Evolutionary conservation across 2,888 invertebrate species (phyloP).

Genomic region (Ephialtes manifestator): DNA sequence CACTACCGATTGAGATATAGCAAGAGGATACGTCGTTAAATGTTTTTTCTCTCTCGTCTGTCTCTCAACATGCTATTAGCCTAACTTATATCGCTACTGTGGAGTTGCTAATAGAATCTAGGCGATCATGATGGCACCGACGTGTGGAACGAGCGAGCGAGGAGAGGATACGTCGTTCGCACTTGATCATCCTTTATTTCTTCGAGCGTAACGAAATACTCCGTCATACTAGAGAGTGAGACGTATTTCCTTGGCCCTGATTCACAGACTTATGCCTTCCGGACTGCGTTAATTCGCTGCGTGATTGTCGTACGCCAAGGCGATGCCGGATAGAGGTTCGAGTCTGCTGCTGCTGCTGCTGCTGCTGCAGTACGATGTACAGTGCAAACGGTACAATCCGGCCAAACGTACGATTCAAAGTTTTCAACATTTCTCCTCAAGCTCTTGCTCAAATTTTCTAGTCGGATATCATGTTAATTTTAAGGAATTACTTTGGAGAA

Average conservation of each 20-base stretch:
- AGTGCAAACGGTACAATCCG: too few species aligned
- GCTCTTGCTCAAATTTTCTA: too few species aligned
- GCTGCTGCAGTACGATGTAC: too few species aligned
- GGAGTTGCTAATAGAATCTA: constrained; percentile 1
- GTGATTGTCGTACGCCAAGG: constrained; percentile 23
- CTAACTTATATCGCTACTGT: not conserved
- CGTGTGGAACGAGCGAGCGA: not conserved
- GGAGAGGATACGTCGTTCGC: constrained; percentile 52
- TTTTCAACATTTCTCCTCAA: too few species aligned
- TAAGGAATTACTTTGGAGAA: not conserved
- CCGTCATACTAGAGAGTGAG: not conserved
- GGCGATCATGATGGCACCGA: constrained; percentile 24
- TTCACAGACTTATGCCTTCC: constrained; percentile 55
- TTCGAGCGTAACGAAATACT: constrained; percentile 1
- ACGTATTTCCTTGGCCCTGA: constrained; percentile 24
- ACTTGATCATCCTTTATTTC: constrained; percentile 41
- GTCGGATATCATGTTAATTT: not conserved
- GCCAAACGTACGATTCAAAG: too few species aligned
- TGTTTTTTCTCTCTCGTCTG: not conserved
- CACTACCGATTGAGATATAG: not conserved
- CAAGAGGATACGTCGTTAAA: not conserved
- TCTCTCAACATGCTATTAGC: not conserved
- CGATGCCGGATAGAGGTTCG: too few species aligned
- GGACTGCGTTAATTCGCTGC: constrained; percentile 33
- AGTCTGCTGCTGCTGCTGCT: not conserved